Percentiles rank a stretch among this genome's conserved stretches.
phyloP scores from a whole-genome alignment of 2,888 invertebrate species.

The Lucinisca nassula region DNA sequence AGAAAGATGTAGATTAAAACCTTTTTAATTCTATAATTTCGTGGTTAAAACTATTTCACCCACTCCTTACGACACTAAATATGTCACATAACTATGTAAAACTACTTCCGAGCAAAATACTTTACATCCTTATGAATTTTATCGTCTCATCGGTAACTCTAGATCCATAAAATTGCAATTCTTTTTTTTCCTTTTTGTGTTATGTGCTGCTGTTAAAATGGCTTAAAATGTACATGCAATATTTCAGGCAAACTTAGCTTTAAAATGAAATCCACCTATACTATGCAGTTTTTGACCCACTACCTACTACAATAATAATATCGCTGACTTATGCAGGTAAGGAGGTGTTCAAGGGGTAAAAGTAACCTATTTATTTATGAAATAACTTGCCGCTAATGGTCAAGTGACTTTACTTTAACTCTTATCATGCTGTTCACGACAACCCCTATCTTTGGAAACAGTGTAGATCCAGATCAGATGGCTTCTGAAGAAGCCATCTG shows the following conservation, averaged over 20 bases:
- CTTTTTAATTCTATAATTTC: too few species aligned
- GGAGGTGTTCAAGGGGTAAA: background rate
- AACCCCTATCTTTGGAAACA: too few species aligned
- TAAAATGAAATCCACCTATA: too few species aligned
- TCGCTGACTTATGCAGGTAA: background rate
- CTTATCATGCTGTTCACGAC: too few species aligned
- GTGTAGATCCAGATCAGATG: too few species aligned
- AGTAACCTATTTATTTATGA: background rate
- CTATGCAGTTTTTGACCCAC: background rate
- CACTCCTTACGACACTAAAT: background rate
- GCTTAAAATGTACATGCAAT: background rate
- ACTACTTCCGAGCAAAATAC: background rate
- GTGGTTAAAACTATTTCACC: background rate
- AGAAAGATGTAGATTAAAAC: too few species aligned
- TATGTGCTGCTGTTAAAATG: background rate
- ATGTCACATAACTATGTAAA: background rate
- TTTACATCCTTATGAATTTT: background rate
- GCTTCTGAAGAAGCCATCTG: too few species aligned
- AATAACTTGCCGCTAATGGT: background rate
- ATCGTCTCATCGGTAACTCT: background rate
- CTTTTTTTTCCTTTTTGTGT: background rate
- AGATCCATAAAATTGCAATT: background rate
- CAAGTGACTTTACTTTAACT: background rate
- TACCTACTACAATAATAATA: background rate
- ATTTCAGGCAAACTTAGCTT: background rate